phyloP scores from a whole-genome alignment of 2,113 vertebrate genomes.

The Centropus unirufus region DNA sequence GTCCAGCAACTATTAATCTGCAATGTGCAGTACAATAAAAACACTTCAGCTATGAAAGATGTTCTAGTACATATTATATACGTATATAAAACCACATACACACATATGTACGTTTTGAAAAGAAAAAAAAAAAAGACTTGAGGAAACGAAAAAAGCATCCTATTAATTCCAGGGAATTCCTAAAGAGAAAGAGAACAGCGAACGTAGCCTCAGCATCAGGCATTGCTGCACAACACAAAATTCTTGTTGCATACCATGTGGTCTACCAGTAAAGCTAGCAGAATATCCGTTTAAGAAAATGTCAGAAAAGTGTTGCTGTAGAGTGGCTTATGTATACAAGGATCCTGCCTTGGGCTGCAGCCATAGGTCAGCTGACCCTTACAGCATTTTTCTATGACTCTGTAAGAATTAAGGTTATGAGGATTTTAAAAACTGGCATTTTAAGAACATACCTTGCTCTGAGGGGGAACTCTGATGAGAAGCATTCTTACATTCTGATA shows the following conservation, averaged over 20 bases:
- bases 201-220: conserved; percentile 16
- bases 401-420: background rate
- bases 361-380: background rate
- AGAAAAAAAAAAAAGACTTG: background rate
- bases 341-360: background rate
- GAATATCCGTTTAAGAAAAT: background rate
- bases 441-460: background rate
- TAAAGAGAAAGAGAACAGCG: background rate
- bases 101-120: background rate
- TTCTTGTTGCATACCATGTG: background rate
- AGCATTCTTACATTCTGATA: background rate
- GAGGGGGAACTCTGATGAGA: background rate
- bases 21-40: background rate
- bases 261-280: background rate
- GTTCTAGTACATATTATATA: background rate
- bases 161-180: background rate
- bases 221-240: background rate
- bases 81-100: background rate
- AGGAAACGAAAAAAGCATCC: background rate
- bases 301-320: background rate
- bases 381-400: background rate
- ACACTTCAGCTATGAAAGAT: background rate
- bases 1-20: background rate
- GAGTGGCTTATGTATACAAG: background rate
- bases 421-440: background rate